Percentiles rank a stretch among this genome's conserved stretches.
Conservation (phyloP, 2,888 invertebrate genomes). For the Lasioglossum lativentre region DNA sequence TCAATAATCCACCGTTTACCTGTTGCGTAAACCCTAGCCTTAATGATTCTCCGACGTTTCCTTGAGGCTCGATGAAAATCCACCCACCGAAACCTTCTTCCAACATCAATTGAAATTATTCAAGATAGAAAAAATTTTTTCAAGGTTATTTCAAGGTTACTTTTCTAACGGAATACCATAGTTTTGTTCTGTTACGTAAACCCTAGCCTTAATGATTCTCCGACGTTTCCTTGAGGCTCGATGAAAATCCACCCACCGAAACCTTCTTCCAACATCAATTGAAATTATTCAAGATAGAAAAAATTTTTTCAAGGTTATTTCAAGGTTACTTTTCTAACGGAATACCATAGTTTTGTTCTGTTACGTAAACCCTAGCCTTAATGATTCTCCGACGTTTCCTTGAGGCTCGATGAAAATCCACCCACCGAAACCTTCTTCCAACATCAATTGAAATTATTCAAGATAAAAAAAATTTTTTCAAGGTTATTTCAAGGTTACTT, state of each 20-base stretch:
- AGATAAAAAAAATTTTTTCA: too few species aligned
- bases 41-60: neutral
- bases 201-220: slow-evolving; percentile 9
- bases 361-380: slow-evolving; percentile 49
- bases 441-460: neutral
- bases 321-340: too few species aligned
- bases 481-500: too few species aligned
- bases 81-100: neutral
- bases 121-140: too few species aligned
- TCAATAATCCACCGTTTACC: slow-evolving; percentile 63
- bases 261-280: neutral
- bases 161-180: too few species aligned
- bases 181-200: slow-evolving; percentile 44
- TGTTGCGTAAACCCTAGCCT: slow-evolving; percentile 54
- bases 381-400: neutral
- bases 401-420: neutral
- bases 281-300: neutral
- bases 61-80: neutral
- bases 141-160: too few species aligned
- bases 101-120: neutral
- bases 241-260: neutral
- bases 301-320: too few species aligned
- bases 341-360: neutral
- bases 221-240: neutral
- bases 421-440: too few species aligned